phyloP scores from a whole-genome alignment of 2,888 invertebrate genomes.

The Drosophila kuntzei region DNA sequence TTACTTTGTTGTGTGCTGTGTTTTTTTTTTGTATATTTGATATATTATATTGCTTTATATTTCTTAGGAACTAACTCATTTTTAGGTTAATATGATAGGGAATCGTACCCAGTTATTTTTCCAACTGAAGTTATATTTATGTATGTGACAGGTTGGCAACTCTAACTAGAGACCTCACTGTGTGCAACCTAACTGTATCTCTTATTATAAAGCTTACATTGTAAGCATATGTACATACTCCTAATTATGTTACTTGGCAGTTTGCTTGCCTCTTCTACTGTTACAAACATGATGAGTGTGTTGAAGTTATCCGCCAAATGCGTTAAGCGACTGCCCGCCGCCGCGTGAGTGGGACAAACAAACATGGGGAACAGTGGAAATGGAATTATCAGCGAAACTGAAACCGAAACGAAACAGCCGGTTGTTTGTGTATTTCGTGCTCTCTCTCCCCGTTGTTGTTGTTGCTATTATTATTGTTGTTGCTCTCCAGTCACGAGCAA shows the following conservation, averaged over 20 bases:
- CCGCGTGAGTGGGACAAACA: conserved; percentile 72
- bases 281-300: conserved; percentile 24
- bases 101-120: too few species aligned
- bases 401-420: conserved; percentile 53
- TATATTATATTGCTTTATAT: too few species aligned
- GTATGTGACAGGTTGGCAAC: too few species aligned
- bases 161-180: too few species aligned
- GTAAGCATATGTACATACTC: background rate
- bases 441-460: conserved; percentile 5
- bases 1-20: background rate
- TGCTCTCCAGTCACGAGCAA: conserved; percentile 37
- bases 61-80: too few species aligned
- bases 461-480: conserved; percentile 1
- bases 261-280: background rate
- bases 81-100: too few species aligned
- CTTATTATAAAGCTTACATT: background rate
- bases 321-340: conserved; percentile 42
- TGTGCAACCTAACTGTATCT: background rate
- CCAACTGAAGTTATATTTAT: too few species aligned
- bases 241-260: background rate
- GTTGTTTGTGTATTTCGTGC: conserved; percentile 37
- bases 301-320: background rate
- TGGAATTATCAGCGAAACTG: conserved; percentile 27
- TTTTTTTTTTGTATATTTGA: too few species aligned
- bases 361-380: conserved; percentile 41